Evolutionary conservation across 2,113 vertebrate species (phyloP).

Genomic region (Nesogale talazaci): DNA sequence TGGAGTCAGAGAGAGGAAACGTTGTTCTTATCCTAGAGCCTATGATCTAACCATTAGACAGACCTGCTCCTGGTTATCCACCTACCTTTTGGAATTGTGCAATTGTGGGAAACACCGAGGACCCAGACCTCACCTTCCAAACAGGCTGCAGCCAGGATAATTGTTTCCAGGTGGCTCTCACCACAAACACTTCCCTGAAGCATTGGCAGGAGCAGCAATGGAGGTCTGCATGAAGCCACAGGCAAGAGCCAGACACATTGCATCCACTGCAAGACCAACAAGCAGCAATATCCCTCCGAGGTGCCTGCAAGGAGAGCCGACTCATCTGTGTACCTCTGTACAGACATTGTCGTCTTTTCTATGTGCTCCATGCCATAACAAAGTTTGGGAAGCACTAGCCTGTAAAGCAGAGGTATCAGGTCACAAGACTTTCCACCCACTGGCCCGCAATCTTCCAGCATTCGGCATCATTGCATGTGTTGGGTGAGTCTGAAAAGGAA

Average conservation of each 20-base stretch:
- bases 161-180: background rate
- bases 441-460: too few species aligned
- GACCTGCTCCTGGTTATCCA: background rate
- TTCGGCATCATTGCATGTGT: too few species aligned
- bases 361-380: too few species aligned
- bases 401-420: too few species aligned
- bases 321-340: too few species aligned
- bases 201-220: slow-evolving; percentile 86
- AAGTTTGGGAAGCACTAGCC: too few species aligned
- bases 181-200: slow-evolving; percentile 69
- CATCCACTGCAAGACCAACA: slow-evolving; percentile 81
- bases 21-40: background rate
- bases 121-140: background rate
- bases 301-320: too few species aligned
- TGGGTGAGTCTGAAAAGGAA: too few species aligned
- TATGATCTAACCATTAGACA: background rate
- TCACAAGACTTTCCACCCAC: too few species aligned
- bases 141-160: background rate
- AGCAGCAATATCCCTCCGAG: background rate
- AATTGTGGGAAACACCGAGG: background rate
- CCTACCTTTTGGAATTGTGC: background rate
- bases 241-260: slow-evolving; percentile 84
- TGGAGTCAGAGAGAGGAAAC: background rate
- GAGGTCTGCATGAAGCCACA: slow-evolving; percentile 89
- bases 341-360: too few species aligned